These are phyloP conservation scores for Rutpela maculata DNA, from an alignment of 2,888 invertebrate genomes.

Conservation along the genomic window DNA sequence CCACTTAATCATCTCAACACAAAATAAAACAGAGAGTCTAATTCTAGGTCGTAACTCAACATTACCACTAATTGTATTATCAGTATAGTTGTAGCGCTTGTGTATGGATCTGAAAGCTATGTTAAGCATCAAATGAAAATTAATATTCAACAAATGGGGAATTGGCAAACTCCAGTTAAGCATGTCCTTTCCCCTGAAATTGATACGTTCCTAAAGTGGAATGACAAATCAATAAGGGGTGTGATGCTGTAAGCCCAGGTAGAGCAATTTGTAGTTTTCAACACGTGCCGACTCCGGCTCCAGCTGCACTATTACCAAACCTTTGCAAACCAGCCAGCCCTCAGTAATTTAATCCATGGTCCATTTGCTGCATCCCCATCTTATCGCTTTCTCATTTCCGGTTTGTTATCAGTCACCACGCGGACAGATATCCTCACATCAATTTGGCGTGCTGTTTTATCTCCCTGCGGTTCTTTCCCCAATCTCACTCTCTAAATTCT, in stretches of 20 bases:
- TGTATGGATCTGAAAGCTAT: not conserved
- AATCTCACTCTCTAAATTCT: conserved; percentile 55
- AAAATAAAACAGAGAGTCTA: conserved; percentile 45
- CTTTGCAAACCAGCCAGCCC: conserved; percentile 40
- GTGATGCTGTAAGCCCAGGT: conserved; percentile 53
- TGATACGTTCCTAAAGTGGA: conserved; percentile 52
- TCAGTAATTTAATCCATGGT: conserved; percentile 61
- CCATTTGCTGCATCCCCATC: conserved; percentile 62
- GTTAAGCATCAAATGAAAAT: conserved; percentile 10
- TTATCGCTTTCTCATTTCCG: conserved; percentile 65
- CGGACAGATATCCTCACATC: conserved; percentile 54
- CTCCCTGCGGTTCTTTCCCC: conserved; percentile 51
- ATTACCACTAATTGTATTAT: conserved; percentile 7
- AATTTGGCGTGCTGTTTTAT: conserved; percentile 53
- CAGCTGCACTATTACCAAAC: conserved; percentile 49
- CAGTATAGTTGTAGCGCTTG: conserved; percentile 22
- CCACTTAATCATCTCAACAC: not conserved
- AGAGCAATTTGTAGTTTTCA: conserved; percentile 57
- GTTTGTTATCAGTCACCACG: conserved; percentile 60
- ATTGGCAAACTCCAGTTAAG: conserved; percentile 42
- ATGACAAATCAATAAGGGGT: conserved; percentile 56
- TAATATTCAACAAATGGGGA: conserved; percentile 37
- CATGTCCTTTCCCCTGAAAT: conserved; percentile 49
- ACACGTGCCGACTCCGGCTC: conserved; percentile 55
- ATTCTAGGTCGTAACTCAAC: conserved; percentile 31